Evolutionary conservation across 2,113 vertebrate genomes (phyloP).

Genomic region (Octodon degus): DNA sequence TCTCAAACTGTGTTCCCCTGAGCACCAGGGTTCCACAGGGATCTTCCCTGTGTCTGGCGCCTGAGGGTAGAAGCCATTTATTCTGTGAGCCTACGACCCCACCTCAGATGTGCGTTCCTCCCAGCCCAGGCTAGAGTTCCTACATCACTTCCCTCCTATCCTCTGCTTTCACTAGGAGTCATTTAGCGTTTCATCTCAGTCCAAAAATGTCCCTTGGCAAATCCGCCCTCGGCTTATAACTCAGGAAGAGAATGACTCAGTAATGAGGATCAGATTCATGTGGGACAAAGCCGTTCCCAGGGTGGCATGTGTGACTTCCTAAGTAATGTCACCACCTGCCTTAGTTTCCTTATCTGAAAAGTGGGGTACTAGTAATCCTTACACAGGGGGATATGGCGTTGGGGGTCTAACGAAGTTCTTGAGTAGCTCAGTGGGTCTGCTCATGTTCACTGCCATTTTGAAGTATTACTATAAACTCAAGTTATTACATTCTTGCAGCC

Average conservation of each 20-base stretch:
- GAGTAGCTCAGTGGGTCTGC: accelerated
- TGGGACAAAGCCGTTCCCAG: background rate
- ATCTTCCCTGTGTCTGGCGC: background rate
- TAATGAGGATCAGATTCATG: constrained; percentile 31
- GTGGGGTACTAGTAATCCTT: background rate
- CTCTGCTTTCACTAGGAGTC: constrained; percentile 16
- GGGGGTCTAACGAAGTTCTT: background rate
- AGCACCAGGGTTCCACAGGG: background rate
- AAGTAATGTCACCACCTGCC: background rate
- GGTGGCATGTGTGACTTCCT: background rate
- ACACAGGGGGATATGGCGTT: background rate
- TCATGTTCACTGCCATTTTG: background rate
- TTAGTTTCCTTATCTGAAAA: background rate
- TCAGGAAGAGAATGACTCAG: constrained; percentile 46
- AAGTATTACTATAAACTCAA: background rate
- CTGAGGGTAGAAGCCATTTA: background rate
- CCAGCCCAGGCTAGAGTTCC: background rate
- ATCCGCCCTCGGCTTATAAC: constrained; percentile 26
- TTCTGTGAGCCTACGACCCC: background rate
- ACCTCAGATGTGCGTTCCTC: background rate
- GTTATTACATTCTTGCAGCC: background rate
- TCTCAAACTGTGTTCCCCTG: background rate
- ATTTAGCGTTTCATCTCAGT: constrained; percentile 7
- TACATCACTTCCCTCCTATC: accelerated
- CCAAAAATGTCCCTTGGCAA: constrained; percentile 55